Conservation (phyloP, 2,888 invertebrate genomes). For the Papilio gigon region DNA sequence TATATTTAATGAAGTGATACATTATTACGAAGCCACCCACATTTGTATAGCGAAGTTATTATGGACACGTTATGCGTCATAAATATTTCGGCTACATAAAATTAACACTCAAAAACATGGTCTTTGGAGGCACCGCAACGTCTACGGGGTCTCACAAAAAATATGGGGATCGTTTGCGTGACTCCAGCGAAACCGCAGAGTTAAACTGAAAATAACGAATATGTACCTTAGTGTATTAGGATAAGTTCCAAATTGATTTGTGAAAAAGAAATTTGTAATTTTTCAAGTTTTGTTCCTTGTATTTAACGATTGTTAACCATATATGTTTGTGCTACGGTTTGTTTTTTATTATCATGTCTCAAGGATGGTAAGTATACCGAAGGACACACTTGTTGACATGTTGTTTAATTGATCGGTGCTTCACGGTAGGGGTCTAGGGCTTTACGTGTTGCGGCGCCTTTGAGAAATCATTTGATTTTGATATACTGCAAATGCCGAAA, state of each 20-base stretch:
- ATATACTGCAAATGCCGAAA: conserved; percentile 77
- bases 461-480: conserved; percentile 80
- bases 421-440: conserved; percentile 76
- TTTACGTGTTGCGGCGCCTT: conserved; percentile 75
- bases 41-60: conserved; percentile 79
- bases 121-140: conserved; percentile 80
- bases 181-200: conserved; percentile 54
- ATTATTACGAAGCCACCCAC: conserved; percentile 78
- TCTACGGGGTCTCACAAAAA: conserved; percentile 76
- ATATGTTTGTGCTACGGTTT: conserved; percentile 69
- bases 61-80: conserved; percentile 80
- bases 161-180: conserved; percentile 73
- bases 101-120: conserved; percentile 82
- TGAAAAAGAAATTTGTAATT: conserved; percentile 1
- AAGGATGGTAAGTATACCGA: conserved; percentile 67
- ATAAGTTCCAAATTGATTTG: conserved; percentile 53
- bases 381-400: conserved; percentile 82
- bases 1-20: conserved; percentile 75
- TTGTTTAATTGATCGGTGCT: conserved; percentile 82
- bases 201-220: conserved; percentile 48
- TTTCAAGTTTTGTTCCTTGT: conserved; percentile 51
- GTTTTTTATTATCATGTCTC: conserved; percentile 58
- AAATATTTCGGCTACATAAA: conserved; percentile 82
- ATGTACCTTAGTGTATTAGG: conserved; percentile 42
- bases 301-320: conserved; percentile 62